A percentile compares a stretch with the other conserved stretches of the same genome.
Evolutionary conservation across 2,113 vertebrate species (phyloP).

Genomic region (Oncorhynchus clarkii): DNA sequence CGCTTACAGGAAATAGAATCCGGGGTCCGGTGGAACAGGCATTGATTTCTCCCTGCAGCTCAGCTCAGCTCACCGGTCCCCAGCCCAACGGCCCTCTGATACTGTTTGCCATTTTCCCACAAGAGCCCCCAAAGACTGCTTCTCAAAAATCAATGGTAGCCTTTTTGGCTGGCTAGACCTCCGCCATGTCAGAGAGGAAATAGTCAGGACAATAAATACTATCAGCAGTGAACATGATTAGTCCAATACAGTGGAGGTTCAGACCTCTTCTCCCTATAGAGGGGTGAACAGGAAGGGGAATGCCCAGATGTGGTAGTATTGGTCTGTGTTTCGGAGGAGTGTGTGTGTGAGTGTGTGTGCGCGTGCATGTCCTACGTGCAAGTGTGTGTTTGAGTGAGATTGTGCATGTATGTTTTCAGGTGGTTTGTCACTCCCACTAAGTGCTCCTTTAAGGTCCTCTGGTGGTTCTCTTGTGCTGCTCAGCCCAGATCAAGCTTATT

Average conservation of each 20-base stretch:
- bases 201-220: conserved; percentile 40
- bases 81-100: conserved; percentile 1
- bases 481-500: conserved; percentile 42
- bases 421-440: conserved; percentile 16
- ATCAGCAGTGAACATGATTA: conserved; percentile 31
- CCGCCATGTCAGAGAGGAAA: conserved; percentile 22
- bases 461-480: conserved; percentile 12
- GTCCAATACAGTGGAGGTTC: conserved; percentile 9
- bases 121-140: conserved; percentile 28
- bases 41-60: conserved; percentile 37
- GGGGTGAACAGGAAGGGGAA: not conserved
- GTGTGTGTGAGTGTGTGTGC: not conserved
- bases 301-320: not conserved
- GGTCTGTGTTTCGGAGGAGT: not conserved
- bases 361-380: not conserved
- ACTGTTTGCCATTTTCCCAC: conserved; percentile 44
- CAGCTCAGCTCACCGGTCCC: not conserved
- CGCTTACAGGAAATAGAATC: conserved; percentile 33
- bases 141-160: conserved; percentile 44
- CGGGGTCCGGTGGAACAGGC: conserved; percentile 18
- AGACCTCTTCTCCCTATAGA: not conserved
- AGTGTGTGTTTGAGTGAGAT: not conserved
- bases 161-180: conserved; percentile 24
- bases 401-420: conserved; percentile 4
- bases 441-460: conserved; percentile 28